Evolutionary conservation across 23 tunicate genomes (phyloP).

Genomic region (Clavelina lepadiformis): DNA sequence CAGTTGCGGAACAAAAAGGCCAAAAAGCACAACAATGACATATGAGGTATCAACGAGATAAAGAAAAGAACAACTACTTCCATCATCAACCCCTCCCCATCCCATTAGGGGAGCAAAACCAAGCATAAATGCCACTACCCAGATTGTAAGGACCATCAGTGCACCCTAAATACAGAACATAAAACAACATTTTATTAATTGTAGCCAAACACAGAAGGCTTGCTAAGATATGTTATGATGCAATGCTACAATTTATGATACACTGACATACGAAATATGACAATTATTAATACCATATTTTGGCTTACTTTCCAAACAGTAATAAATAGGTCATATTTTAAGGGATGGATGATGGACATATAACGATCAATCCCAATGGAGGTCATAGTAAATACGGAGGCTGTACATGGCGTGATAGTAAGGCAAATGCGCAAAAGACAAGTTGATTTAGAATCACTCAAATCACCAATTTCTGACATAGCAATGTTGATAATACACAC

Average conservation of each 20-base stretch:
- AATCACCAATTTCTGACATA: neutral
- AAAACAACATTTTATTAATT: too few species aligned
- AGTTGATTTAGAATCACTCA: neutral
- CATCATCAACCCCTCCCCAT: slow-evolving; percentile 13
- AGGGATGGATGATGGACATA: slow-evolving; percentile 42
- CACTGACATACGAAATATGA: too few species aligned
- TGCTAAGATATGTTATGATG: too few species aligned
- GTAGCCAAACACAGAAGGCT: too few species aligned
- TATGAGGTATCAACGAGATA: slow-evolving; percentile 46
- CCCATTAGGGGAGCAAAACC: slow-evolving; percentile 78
- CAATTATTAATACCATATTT: too few species aligned
- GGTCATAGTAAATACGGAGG: slow-evolving; percentile 64
- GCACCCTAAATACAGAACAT: too few species aligned
- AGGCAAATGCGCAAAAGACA: slow-evolving; percentile 28
- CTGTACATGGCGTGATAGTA: slow-evolving; percentile 33
- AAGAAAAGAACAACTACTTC: slow-evolving; percentile 41
- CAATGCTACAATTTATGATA: too few species aligned
- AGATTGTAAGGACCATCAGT: slow-evolving; percentile 5
- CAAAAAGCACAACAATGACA: slow-evolving; percentile 42
- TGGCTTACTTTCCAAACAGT: slow-evolving; percentile 3
- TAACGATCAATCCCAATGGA: slow-evolving; percentile 63
- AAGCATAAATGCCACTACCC: slow-evolving; percentile 42
- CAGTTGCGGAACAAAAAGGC: slow-evolving; percentile 48
- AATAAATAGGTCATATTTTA: slow-evolving; percentile 21
- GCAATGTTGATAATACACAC: slow-evolving; percentile 22